These are phyloP conservation scores for Lucilia cuprina DNA, from an alignment of 1,140 invertebrate species.

Conservation along the genomic window DNA sequence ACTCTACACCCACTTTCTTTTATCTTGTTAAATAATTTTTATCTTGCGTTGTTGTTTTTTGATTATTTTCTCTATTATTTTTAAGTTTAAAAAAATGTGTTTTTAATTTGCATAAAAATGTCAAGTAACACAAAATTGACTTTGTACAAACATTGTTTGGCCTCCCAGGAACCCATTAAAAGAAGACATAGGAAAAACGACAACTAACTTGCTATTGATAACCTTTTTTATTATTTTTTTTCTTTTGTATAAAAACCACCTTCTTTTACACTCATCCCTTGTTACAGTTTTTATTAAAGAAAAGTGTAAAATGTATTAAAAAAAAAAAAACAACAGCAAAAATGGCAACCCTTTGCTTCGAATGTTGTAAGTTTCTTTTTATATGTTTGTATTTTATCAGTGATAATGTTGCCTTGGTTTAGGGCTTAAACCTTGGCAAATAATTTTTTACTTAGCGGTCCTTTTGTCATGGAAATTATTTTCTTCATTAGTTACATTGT, in stretches of 20 bases:
- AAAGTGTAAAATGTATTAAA: not conserved
- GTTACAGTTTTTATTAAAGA: not conserved
- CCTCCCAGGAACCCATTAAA: not conserved
- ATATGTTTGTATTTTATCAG: not conserved
- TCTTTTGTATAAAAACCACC: not conserved
- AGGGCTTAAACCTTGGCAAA: not conserved
- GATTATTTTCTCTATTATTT: no score
- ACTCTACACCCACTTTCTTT: not conserved
- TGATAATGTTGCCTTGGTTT: not conserved
- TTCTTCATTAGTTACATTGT: constrained; percentile 39
- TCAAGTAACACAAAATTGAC: constrained; percentile 25
- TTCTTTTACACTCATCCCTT: not conserved
- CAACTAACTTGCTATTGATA: constrained; percentile 21
- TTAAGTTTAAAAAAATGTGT: constrained; percentile 13
- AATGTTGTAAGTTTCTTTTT: not conserved
- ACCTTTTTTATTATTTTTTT: constrained; percentile 13
- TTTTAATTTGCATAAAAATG: constrained; percentile 31
- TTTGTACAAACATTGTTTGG: not conserved
- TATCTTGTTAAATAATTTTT: not conserved
- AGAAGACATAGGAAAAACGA: not conserved
- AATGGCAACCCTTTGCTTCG: not conserved
- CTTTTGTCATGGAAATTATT: constrained; percentile 37
- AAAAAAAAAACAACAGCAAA: not conserved
- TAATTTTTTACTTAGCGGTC: not conserved
- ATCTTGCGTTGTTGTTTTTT: not conserved